Conservation (phyloP, 2,113 vertebrate genomes). For the Ancistrus triradiatus region DNA sequence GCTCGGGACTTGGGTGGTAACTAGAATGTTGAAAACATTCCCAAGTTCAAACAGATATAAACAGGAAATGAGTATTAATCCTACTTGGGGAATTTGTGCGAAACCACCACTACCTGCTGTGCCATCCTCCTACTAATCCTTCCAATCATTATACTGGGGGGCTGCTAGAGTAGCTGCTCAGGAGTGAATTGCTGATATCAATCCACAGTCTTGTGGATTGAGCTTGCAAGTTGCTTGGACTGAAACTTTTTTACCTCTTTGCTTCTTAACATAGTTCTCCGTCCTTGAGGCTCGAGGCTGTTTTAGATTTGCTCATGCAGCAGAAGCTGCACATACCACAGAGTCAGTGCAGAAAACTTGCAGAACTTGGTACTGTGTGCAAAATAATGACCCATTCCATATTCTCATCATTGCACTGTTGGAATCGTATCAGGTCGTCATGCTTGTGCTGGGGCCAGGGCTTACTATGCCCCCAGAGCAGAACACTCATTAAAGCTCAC, state of each 20-base stretch:
- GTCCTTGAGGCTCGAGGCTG: conserved; percentile 15
- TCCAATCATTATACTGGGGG: no score
- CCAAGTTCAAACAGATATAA: background rate
- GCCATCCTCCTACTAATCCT: background rate
- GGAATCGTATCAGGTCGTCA: background rate
- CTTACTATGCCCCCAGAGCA: conserved; percentile 21
- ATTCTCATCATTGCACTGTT: conserved; percentile 18
- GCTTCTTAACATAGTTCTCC: conserved; percentile 12
- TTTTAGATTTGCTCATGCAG: conserved; percentile 36
- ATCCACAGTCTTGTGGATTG: no score
- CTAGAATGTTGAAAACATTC: no score
- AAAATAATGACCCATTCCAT: conserved; percentile 32
- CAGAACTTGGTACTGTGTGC: background rate
- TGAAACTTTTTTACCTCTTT: conserved; percentile 14
- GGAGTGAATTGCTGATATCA: background rate
- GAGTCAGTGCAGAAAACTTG: conserved; percentile 4
- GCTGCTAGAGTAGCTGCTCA: no score
- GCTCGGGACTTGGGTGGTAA: no score
- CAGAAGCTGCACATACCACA: conserved; percentile 26
- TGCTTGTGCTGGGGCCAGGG: background rate
- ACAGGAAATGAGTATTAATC: background rate
- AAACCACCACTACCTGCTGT: background rate
- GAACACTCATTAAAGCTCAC: conserved; percentile 29
- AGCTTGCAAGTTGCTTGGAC: background rate
- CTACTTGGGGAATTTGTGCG: background rate